Conservation (phyloP, 2,113 vertebrate genomes). For the Dasyurus viverrinus region DNA sequence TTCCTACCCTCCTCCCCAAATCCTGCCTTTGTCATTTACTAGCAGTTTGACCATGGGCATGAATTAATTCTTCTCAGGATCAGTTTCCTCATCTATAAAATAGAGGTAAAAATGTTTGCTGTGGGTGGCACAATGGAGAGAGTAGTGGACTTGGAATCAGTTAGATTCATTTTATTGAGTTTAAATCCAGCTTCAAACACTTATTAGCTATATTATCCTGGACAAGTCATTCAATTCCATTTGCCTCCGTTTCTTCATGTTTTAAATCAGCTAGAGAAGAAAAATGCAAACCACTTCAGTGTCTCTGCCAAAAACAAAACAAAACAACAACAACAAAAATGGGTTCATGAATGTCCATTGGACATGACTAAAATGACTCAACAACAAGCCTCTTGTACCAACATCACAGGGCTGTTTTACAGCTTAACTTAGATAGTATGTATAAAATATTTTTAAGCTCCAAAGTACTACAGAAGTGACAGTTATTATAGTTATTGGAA, state of each 20-base stretch:
- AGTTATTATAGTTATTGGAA: not conserved
- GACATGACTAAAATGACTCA: not conserved
- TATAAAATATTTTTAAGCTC: not conserved
- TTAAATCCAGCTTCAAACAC: not conserved
- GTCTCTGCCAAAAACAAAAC: not conserved
- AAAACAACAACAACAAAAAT: not conserved
- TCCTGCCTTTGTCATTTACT: not conserved
- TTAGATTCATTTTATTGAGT: not conserved
- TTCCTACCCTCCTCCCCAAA: not conserved
- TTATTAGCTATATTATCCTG: not conserved
- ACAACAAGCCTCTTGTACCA: not conserved
- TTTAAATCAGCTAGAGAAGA: not conserved
- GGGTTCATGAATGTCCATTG: not conserved
- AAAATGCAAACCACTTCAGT: not conserved
- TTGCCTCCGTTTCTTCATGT: not conserved
- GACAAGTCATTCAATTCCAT: not conserved
- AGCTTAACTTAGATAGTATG: not conserved
- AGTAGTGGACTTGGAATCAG: not conserved
- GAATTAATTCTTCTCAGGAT: not conserved
- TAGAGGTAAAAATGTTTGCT: not conserved
- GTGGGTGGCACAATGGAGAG: not conserved
- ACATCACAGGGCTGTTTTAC: not conserved
- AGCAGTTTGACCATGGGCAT: not conserved
- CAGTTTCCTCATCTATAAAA: not conserved
- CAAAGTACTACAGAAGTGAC: not conserved